A percentile compares a stretch with the other conserved stretches of the same genome.
Evolutionary conservation across 2,797 vertebrate species (phyloP).

Genomic region (Leuciscus waleckii): DNA sequence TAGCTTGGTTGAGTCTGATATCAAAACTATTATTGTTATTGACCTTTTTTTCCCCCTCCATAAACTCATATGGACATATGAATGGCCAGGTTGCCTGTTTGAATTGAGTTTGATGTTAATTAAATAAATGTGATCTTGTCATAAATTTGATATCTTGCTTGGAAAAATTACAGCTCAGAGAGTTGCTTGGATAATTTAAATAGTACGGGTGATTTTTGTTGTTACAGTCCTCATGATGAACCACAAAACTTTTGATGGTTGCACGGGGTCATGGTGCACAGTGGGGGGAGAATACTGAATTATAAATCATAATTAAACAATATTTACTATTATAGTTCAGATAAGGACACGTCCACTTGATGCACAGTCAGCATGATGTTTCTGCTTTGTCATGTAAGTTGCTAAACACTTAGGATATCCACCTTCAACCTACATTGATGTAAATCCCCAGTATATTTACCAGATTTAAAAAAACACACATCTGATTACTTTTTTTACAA

Average conservation of each 20-base stretch:
- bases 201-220: not conserved
- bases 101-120: constrained; percentile 36
- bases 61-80: constrained; percentile 57
- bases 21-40: constrained; percentile 54
- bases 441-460: not conserved
- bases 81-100: constrained; percentile 48
- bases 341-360: not conserved
- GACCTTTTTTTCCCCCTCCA: constrained; percentile 53
- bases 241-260: not conserved
- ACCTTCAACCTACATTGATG: not conserved
- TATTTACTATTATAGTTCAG: not conserved
- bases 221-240: not conserved
- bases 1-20: constrained; percentile 53
- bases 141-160: constrained; percentile 8
- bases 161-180: not conserved
- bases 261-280: not conserved
- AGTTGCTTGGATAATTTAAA: not conserved
- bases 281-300: not conserved
- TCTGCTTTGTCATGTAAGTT: not conserved
- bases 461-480: too few relatives aligned
- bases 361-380: not conserved
- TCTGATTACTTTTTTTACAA: not conserved
- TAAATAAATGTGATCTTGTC: constrained; percentile 45
- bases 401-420: not conserved
- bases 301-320: not conserved